Base-by-base conservation (phyloP, 2,113 vertebrate species). In the Pristiophorus japonicus region DNA sequence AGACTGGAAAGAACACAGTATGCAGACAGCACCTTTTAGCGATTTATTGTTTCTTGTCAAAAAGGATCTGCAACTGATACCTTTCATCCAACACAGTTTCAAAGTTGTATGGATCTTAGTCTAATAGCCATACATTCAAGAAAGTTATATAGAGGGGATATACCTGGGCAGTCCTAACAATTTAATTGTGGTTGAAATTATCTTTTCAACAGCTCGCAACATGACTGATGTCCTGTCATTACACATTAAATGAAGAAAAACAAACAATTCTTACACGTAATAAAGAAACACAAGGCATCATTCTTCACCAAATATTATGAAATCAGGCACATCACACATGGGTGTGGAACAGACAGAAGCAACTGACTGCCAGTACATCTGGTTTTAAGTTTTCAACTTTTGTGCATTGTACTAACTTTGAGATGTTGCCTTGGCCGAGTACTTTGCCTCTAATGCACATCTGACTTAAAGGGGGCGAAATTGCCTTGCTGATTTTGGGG, bases 381-480 rank as follows among this genome's bases (percentile, higher is more conserved):
- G 90, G 59, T 93, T 93, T 93, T 93, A 51, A 34, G 51, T 59
- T 90, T 90, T 59, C 34, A 65, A 93, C 62, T n/a, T 42, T 93
- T 93, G 62, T 51, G 62, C 90, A 65, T 65, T 65, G 90, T 93
- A 93, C 34, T 63, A 65, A 20, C n/a, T 65, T 66, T 93, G 34
- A 93, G 62, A 65, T 93, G n/a, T 63, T 93, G 59, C 18, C n/a
- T 93, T 65, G 16, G 62, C 62, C 30, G 62, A 90, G 51, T 59
- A 90, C 55, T 59, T 90, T n/a, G 87, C 47, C 22, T 93, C 22
- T 63, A 88, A 4, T 65, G n/a, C 3, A 20, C 45, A 65, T 22
- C 62, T 93, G 38, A 93, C 62, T 24, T 42, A 93, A 65, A n/a
- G n/a, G n/a, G n/a, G n/a, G n/a, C n/a, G n/a, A n/a, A n/a, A n/a